A percentile compares a stretch with the other conserved stretches of the same genome.
phyloP scores from a whole-genome alignment of 2,113 vertebrate genomes.

The Bos javanicus region DNA sequence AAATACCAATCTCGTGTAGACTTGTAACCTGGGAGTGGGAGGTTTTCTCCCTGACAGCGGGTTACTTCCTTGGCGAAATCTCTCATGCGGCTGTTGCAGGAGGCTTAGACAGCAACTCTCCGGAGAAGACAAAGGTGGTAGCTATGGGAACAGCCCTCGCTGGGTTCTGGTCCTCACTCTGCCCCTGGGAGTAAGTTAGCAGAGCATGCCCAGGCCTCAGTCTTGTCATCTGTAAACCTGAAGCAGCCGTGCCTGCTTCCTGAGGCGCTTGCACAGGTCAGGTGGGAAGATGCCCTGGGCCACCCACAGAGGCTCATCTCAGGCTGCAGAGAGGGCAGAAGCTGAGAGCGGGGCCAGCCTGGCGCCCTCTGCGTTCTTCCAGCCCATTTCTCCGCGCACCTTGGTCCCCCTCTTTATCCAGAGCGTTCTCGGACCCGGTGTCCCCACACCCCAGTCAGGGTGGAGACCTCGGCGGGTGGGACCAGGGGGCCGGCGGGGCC shows the following conservation, averaged over 20 bases:
- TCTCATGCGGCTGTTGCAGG: not conserved
- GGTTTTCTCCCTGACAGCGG: not conserved
- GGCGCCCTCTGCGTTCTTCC: accelerated
- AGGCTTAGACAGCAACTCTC: not conserved
- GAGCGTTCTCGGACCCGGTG: accelerated
- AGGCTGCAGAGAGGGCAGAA: not conserved
- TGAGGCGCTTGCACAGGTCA: accelerated
- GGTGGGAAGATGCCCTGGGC: not conserved
- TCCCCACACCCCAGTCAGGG: too few relatives aligned
- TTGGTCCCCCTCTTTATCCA: not conserved
- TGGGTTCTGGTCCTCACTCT: not conserved
- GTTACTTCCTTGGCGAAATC: not conserved
- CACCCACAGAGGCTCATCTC: not conserved
- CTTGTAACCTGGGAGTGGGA: accelerated
- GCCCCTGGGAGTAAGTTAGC: not conserved
- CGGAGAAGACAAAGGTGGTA: not conserved
- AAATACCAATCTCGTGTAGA: accelerated
- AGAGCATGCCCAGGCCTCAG: not conserved
- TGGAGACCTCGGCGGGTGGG: not conserved
- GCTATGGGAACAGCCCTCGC: not conserved
- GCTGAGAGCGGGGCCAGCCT: accelerated
- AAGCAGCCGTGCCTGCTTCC: not conserved
- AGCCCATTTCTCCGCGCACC: accelerated
- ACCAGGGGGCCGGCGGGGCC: accelerated
- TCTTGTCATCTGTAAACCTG: not conserved